phyloP scores from a whole-genome alignment of 2,113 vertebrate genomes.

The Grammomys dolichurus region DNA sequence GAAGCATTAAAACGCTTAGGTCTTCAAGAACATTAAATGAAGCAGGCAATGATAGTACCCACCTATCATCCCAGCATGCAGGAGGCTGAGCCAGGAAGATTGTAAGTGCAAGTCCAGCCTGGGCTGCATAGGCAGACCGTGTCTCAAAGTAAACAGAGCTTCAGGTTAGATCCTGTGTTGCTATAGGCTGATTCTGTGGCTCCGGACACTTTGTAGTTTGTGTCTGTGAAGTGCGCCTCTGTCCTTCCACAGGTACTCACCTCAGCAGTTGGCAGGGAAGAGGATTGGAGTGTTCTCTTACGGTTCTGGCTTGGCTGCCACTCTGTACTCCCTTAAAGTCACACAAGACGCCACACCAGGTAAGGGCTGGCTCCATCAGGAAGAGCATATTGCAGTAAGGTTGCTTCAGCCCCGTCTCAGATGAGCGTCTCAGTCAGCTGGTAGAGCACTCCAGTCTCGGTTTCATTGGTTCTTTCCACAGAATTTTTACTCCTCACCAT shows the following conservation, averaged over 20 bases:
- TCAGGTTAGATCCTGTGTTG: not conserved
- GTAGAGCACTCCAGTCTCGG: not conserved
- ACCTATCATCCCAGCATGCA: not conserved
- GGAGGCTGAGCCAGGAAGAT: not conserved
- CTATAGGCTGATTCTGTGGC: not conserved
- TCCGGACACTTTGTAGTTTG: not conserved
- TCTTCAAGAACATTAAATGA: not conserved
- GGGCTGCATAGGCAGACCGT: not conserved
- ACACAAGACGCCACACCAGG: constrained; percentile 97
- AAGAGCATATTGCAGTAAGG: not conserved
- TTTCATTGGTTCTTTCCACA: not conserved
- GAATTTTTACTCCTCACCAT: not conserved
- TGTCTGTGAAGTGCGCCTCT: not conserved
- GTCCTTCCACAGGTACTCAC: constrained; percentile 87
- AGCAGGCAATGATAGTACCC: not conserved
- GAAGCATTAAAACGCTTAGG: not conserved
- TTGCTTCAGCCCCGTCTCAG: not conserved
- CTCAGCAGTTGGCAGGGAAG: constrained; percentile 93
- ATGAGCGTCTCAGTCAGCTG: not conserved
- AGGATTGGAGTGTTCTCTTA: constrained; percentile 97
- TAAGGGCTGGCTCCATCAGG: constrained; percentile 69
- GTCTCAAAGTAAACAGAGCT: not conserved
- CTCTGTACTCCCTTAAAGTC: constrained; percentile 94
- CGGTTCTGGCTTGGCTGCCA: constrained; percentile 98
- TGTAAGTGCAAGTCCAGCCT: not conserved